Evolutionary conservation across 2,888 invertebrate genomes (phyloP), one percentile per base, ranked within the genome.

Genomic region (Metacarcinus magister): DNA sequence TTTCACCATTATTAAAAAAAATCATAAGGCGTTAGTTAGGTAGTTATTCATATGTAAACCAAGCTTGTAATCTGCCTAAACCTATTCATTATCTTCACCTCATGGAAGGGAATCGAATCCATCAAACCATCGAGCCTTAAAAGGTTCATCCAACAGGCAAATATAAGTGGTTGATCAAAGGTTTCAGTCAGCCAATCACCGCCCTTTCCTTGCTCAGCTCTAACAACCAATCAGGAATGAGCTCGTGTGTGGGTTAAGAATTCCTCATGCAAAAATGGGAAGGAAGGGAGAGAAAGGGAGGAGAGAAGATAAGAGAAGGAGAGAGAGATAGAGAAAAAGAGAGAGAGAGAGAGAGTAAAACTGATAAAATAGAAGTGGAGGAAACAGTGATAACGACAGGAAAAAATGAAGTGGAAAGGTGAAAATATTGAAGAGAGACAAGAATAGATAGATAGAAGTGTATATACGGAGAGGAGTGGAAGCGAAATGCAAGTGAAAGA

Each of bases 141-240:
- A 67, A 67, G n/a, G 67, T n/a, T 67, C 67, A 67, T 67, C 67
- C n/a, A n/a, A 67, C 67, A 67, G n/a, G 67, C 67, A 67, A 67
- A 67, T 67, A n/a, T 67, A 67, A n/a, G 67, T 67, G 67, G n/a
- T 67, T 67, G 67, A 67, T 67, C 67, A 67, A 67, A 67, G 67
- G 19, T n/a, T n/a, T 67, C n/a, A 67, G 2, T 67, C 67, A 23
- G 8, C 67, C 67, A 67, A 67, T 67, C 67, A 67, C n/a, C 67
- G n/a, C n/a, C 7, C 67, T 67, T 67, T 67, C 67, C 4, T 23
- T 3, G 67, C n/a, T n/a, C n/a, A 7, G n/a, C 23, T n/a, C 5
- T 23, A 67, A 67, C n/a, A 67, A n/a, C 67, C 67, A 67, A 67
- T 23, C 67, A 67, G 67, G n/a, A n/a, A n/a, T 67, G 19, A 67